phyloP scores from a whole-genome alignment of 1,140 invertebrate species.

The Atta colombica region DNA sequence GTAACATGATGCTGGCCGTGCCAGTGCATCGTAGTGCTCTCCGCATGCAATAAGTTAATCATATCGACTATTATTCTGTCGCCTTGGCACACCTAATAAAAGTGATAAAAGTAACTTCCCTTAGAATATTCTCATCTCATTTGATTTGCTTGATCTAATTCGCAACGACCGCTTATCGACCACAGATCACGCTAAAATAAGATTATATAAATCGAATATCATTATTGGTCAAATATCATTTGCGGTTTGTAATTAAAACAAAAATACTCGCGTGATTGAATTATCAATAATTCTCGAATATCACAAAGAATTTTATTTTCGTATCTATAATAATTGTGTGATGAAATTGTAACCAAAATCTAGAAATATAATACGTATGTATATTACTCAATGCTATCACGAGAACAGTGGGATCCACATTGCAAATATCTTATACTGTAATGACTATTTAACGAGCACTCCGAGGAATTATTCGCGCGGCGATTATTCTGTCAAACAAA shows the following conservation, averaged over 20 bases:
- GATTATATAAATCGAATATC: background rate
- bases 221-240: background rate
- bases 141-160: background rate
- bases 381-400: background rate
- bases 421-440: background rate
- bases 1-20: slow-evolving; percentile 84
- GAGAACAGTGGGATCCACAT: background rate
- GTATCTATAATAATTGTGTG: background rate
- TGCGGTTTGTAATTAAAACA: background rate
- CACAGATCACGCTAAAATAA: background rate
- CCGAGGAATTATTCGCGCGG: background rate
- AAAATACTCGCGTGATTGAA: background rate
- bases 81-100: slow-evolving; percentile 84
- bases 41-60: slow-evolving; percentile 82
- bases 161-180: background rate
- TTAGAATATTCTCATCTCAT: background rate
- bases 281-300: background rate
- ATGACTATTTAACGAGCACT: background rate
- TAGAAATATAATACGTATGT: background rate
- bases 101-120: slow-evolving; percentile 19
- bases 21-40: slow-evolving; percentile 86
- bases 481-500: background rate
- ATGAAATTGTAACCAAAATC: background rate
- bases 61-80: slow-evolving; percentile 85
- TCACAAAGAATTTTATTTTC: slow-evolving; percentile 10